Evolutionary conservation across 2,888 invertebrate genomes (phyloP).

Genomic region (Spilosoma lubricipeda): DNA sequence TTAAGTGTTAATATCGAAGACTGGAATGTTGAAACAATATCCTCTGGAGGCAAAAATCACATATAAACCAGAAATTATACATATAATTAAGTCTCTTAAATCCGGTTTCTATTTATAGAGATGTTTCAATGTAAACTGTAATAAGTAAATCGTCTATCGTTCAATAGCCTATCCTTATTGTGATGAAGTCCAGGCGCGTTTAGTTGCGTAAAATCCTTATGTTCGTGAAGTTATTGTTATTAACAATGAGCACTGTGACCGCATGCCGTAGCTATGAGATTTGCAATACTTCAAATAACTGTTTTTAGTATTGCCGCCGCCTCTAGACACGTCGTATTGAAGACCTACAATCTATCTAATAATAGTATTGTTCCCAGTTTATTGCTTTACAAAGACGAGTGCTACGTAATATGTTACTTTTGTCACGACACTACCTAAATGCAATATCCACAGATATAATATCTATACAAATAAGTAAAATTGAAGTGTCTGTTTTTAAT

Average conservation of each 20-base stretch:
- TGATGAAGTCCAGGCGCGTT: slow-evolving; percentile 40
- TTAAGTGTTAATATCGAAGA: not conserved
- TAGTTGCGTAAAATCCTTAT: slow-evolving; percentile 40
- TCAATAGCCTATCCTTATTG: slow-evolving; percentile 28
- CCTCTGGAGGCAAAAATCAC: not conserved
- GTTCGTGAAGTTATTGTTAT: slow-evolving; percentile 51
- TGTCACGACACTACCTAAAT: not conserved
- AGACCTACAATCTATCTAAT: slow-evolving; percentile 38
- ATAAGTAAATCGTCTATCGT: slow-evolving; percentile 33
- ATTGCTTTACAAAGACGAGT: slow-evolving; percentile 28
- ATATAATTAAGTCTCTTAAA: not conserved
- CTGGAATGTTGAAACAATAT: not conserved
- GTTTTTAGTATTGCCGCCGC: slow-evolving; percentile 39
- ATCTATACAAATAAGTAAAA: too few species aligned
- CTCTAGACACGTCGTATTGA: slow-evolving; percentile 23
- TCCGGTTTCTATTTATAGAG: not conserved
- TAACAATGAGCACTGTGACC: slow-evolving; percentile 60
- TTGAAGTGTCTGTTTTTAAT: too few species aligned
- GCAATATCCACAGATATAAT: not conserved
- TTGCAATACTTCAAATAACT: slow-evolving; percentile 52
- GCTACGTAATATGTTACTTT: not conserved
- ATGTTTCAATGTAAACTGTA: slow-evolving; percentile 11
- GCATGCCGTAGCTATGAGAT: slow-evolving; percentile 44
- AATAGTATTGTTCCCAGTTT: slow-evolving; percentile 34
- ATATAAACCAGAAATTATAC: not conserved